Evolutionary conservation across 2,797 vertebrate species (phyloP).

Genomic region (Scyliorhinus canicula): DNA sequence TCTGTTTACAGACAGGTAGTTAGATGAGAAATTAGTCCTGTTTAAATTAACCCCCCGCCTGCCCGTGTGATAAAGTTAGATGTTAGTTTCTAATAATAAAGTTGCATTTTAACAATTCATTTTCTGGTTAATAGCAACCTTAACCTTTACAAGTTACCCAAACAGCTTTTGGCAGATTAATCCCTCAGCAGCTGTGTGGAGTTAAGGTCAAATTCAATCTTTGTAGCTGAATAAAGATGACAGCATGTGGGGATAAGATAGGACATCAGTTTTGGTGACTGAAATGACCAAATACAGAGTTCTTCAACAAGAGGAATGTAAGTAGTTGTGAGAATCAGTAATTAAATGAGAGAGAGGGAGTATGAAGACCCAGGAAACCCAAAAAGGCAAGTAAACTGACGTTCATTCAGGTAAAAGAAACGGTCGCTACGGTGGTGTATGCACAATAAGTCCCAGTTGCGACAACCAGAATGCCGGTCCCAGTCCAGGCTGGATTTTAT

Average conservation of each 20-base stretch:
- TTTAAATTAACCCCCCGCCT: no score
- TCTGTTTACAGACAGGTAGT: no score
- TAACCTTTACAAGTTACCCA: neutral
- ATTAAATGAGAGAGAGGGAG: neutral
- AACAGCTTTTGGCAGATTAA: neutral
- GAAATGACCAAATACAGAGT: neutral
- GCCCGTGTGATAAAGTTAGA: no score
- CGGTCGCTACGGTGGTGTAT: no score
- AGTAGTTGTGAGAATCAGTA: neutral
- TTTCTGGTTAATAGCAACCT: neutral
- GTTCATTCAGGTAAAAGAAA: no score
- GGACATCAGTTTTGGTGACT: neutral
- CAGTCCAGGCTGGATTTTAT: no score
- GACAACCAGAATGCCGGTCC: no score
- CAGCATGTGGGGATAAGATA: neutral
- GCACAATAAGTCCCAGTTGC: no score
- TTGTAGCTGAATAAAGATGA: neutral
- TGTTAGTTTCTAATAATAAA: neutral
- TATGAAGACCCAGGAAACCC: no score
- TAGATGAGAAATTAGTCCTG: no score
- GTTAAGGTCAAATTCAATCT: neutral
- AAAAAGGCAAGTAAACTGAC: no score
- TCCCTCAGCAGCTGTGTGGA: neutral
- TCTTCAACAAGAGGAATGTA: neutral
- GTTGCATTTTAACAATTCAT: neutral